These are phyloP conservation scores for Bergia puertoricense DNA, from an alignment of 92 coral and sea anemone species.

Conservation along the genomic window DNA sequence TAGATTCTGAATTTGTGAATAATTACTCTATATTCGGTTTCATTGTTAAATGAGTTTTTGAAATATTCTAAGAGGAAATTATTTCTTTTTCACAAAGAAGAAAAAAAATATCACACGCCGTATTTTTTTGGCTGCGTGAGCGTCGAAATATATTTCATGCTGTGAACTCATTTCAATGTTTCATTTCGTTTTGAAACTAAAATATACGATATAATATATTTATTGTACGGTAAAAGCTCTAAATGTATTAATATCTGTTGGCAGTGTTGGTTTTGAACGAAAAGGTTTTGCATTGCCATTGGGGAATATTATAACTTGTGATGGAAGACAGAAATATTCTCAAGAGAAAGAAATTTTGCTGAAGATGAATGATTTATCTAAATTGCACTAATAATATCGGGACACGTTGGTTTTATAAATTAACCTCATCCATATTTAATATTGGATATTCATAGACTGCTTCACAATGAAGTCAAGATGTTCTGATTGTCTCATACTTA, in stretches of 20 bases:
- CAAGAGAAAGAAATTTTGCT: not conserved
- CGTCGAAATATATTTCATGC: not conserved
- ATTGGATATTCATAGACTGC: not conserved
- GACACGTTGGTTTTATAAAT: constrained; percentile 8
- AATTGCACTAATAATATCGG: not conserved
- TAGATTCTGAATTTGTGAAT: not conserved
- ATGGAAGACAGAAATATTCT: not conserved
- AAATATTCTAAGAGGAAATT: no score
- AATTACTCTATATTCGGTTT: not conserved
- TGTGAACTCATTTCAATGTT: not conserved
- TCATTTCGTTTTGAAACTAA: not conserved
- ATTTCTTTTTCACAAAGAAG: not conserved
- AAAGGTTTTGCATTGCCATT: not conserved
- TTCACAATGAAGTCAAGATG: not conserved
- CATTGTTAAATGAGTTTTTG: not conserved
- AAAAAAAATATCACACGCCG: not conserved
- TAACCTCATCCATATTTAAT: not conserved
- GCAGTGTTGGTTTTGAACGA: not conserved
- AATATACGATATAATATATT: not conserved
- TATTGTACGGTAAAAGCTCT: not conserved
- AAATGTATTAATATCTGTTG: not conserved
- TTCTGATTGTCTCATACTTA: not conserved
- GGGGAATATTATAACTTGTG: not conserved
- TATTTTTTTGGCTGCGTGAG: not conserved
- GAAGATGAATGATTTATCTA: constrained; percentile 2